phyloP scores from a whole-genome alignment of 2,113 vertebrate genomes.

The Zonotrichia leucophrys region DNA sequence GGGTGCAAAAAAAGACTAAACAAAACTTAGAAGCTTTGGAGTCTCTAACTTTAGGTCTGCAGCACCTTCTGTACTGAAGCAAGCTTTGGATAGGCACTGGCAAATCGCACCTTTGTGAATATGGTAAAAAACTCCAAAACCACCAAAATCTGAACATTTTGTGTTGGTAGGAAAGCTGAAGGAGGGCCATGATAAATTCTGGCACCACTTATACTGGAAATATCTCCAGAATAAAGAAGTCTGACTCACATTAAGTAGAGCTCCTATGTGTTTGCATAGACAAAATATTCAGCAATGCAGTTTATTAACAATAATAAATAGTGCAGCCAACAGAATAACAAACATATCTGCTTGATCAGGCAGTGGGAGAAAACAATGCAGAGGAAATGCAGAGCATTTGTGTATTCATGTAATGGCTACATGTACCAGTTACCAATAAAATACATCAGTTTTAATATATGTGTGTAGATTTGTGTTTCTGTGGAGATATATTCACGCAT shows the following conservation, averaged over 20 bases:
- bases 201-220: neutral
- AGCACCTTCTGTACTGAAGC: neutral
- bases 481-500: neutral
- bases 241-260: rapidly evolving
- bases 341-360: neutral
- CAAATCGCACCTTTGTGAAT: neutral
- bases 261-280: neutral
- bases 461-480: neutral
- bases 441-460: neutral
- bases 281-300: neutral
- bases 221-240: neutral
- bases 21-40: neutral
- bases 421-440: neutral
- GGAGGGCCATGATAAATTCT: neutral
- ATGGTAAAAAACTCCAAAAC: rapidly evolving
- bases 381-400: neutral
- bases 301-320: neutral
- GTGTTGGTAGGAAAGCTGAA: neutral
- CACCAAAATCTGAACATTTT: rapidly evolving
- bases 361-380: neutral
- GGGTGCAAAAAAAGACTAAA: neutral
- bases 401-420: neutral
- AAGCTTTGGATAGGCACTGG: neutral
- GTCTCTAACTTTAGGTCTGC: neutral
- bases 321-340: neutral